Percentiles rank a stretch among this genome's conserved stretches.
These are phyloP conservation scores for Melanaphis sacchari DNA, from an alignment of 1,140 invertebrate genomes.

Conservation along the genomic window DNA sequence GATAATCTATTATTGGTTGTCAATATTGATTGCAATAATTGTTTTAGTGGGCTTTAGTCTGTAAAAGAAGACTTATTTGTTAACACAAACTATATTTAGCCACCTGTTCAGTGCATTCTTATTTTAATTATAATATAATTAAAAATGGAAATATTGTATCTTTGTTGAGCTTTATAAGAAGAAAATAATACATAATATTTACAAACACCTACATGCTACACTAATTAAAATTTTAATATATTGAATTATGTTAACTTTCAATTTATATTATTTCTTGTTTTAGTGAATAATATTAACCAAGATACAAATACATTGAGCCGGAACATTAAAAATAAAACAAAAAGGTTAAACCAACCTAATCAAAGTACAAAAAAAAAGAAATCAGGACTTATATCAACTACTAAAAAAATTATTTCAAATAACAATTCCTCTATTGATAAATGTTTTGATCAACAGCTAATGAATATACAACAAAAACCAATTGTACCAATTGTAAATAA, in stretches of 20 bases:
- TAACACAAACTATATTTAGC: too few species aligned
- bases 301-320: neutral
- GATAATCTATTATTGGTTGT: too few species aligned
- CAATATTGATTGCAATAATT: too few species aligned
- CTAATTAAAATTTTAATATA: neutral
- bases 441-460: neutral
- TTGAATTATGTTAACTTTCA: neutral
- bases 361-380: neutral
- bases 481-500: neutral
- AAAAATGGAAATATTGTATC: neutral
- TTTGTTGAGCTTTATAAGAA: neutral
- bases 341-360: neutral
- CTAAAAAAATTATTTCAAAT: constrained; percentile 17
- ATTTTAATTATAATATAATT: neutral
- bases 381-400: neutral
- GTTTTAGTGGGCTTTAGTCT: too few species aligned
- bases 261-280: neutral
- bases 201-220: neutral
- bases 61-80: too few species aligned
- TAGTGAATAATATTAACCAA: neutral
- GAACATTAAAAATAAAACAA: constrained; percentile 30
- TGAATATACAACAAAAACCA: constrained; percentile 28
- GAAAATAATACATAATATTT: too few species aligned
- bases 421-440: neutral
- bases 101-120: too few species aligned